Evolutionary conservation across 2,113 vertebrate genomes (phyloP), one percentile per base, ranked within the genome.

Genomic region (Pogonocichla stellata): DNA sequence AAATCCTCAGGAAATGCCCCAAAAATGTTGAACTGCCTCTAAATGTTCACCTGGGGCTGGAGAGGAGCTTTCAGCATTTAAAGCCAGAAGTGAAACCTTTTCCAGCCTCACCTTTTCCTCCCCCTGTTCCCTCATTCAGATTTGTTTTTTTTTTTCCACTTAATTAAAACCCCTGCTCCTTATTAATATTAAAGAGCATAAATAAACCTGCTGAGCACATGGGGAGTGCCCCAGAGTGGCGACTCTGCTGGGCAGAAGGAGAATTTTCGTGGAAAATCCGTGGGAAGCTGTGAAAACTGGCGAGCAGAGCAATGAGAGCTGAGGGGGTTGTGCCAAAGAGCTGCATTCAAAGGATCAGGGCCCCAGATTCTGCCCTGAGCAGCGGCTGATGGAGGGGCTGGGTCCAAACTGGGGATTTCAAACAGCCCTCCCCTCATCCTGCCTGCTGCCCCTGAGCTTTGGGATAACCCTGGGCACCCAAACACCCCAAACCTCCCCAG

Each of bases 121-220:
- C 12, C 5, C 38, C 38, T 38, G 8, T 56, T 60, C 22, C 48
- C 40, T 86, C 33, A 9, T 38, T 53, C 60, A 31, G 24, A 12
- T 43, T 64, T 53, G 5, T 28, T 12, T 57, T n/a, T n/a, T n/a
- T 64, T 94, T 83, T 94, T 18, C 70, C 71, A 53, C 54, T 85
- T 90, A 80, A 93, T 94, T 92, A 93, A 95, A 73, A 19, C 2
- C 28, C 17, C 58, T 47, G 58, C 33, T 86, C 23, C 67, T 25
- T 23, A 29, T 92, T 66, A 70, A 86, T 88, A 66, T 69, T 45
- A 45, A 47, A 17, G 31, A 90, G 71, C 65, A 24, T 12, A 57
- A 75, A 88, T 86, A 58, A 94, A 93, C n/a, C 58, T n/a, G 62
- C 71, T 53, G 33, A 92, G 33, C 40, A 26, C 58, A 9, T 7